phyloP scores from a whole-genome alignment of 2,113 vertebrate genomes.

The Melanotaenia duboulayi region DNA sequence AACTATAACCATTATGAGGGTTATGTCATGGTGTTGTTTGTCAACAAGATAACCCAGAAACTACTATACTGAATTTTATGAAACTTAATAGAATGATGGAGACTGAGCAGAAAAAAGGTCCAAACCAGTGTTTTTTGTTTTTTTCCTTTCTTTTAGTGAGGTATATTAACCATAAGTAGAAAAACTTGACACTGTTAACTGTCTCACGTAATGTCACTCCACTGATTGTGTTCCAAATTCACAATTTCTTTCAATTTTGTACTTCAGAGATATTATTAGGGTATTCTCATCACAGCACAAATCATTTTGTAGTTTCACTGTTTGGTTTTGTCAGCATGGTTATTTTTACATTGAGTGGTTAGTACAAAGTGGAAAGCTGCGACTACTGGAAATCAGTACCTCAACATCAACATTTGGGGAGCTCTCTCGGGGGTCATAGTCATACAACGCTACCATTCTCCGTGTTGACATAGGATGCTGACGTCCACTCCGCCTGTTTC shows the following conservation, averaged over 20 bases:
- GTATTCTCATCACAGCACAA: constrained; percentile 1
- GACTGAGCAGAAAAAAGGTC: too few species aligned
- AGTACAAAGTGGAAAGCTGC: constrained; percentile 19
- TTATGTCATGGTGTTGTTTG: too few species aligned
- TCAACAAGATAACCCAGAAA: background rate
- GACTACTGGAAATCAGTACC: constrained; percentile 78
- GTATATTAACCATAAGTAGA: background rate
- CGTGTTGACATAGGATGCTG: constrained; percentile 82
- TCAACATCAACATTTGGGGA: constrained; percentile 97
- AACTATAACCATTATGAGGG: too few species aligned
- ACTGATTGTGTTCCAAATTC: background rate
- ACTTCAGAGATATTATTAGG: background rate
- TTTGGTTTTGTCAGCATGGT: constrained; percentile 17
- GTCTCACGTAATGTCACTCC: background rate
- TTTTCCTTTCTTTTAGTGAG: too few species aligned
- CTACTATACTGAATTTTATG: too few species aligned
- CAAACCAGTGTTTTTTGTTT: background rate
- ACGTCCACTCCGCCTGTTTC: constrained; percentile 85
- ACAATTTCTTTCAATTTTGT: constrained; percentile 18
- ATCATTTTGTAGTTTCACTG: background rate
- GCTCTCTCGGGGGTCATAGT: constrained; percentile 96
- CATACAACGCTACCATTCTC: constrained; percentile 96
- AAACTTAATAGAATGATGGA: background rate
- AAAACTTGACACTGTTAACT: background rate
- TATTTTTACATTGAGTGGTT: constrained; percentile 19